Evolutionary conservation across 2,888 invertebrate species (phyloP).

Genomic region (Nomada fucata): DNA sequence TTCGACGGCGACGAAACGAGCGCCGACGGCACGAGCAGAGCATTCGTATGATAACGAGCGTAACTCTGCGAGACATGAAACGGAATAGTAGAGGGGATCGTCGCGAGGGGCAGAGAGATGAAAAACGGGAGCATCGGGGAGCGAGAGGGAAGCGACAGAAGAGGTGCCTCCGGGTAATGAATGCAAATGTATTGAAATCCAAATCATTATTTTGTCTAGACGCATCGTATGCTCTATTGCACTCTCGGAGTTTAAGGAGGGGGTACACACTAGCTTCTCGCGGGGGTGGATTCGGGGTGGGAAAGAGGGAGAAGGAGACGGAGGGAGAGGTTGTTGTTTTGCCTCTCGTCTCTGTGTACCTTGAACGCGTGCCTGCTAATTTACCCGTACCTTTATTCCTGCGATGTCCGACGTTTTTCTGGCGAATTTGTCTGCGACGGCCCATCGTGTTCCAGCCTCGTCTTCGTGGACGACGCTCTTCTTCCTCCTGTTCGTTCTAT

Average conservation of each 20-base stretch:
- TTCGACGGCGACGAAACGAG: slow-evolving; percentile 67
- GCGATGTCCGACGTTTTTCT: slow-evolving; percentile 57
- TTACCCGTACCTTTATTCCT: slow-evolving; percentile 46
- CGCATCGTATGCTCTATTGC: slow-evolving; percentile 81
- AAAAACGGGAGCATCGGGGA: slow-evolving; percentile 34
- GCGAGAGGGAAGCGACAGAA: slow-evolving; percentile 27
- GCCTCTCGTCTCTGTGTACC: slow-evolving; percentile 57
- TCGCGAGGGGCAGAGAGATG: slow-evolving; percentile 41
- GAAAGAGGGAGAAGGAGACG: slow-evolving; percentile 28
- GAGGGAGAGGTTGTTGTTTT: slow-evolving; percentile 48
- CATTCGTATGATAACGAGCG: slow-evolving; percentile 80
- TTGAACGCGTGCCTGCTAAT: slow-evolving; percentile 53
- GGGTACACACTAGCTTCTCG: slow-evolving; percentile 16
- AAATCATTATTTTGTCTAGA: slow-evolving; percentile 84
- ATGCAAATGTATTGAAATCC: slow-evolving; percentile 83
- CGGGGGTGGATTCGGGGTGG: slow-evolving; percentile 49
- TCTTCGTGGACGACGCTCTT: not conserved
- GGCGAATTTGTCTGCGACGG: slow-evolving; percentile 62
- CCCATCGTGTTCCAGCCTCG: slow-evolving; percentile 28
- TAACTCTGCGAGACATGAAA: slow-evolving; percentile 72
- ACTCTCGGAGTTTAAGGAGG: slow-evolving; percentile 60
- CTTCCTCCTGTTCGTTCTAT: not conserved
- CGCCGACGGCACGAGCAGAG: slow-evolving; percentile 71
- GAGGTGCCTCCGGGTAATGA: slow-evolving; percentile 74
- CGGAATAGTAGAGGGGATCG: slow-evolving; percentile 56